Base-by-base conservation (phyloP, 2,113 vertebrate genomes). In the Dromas ardeola region DNA sequence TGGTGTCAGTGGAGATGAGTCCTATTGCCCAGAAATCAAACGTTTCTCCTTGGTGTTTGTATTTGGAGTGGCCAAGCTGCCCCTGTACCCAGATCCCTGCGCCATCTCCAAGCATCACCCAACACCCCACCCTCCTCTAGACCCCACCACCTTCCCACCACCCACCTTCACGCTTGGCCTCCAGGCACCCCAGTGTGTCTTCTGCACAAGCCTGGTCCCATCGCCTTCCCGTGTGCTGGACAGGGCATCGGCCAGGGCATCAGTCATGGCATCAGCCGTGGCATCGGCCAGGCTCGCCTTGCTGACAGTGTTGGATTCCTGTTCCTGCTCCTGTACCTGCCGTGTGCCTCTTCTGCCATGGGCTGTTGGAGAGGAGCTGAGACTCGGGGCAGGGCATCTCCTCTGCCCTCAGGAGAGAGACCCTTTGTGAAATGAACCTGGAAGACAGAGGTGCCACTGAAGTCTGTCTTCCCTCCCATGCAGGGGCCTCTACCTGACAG, bases 401-500 rank as follows among this genome's bases (percentile, higher is more conserved):
- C 25, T 82, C 21, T 49, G 47, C 29, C 47, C 13, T 38, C 2
- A 3, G 26, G 29, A 62, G 32, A 49, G 15, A 36, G 8, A 40
- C 22, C 20, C 19, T 53, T 50, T 47, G 45, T 65, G 22, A 85
- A 67, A 26, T 29, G 13, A 43, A 78, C 38, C 18, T 77, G 45
- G 34, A 15, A 26, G 20, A n/a, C 13, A 1, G 7, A 4, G 10
- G 6, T 65, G 42, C 23, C 32, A 9, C 72, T 49, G 36, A 34
- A 23, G 17, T 42, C 29, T 92, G 11, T n/a, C 27, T 56, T 80
- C 16, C 65, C 56, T 94, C 50, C 77, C 22, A 45, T 18, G 23
- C 97, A 99, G 99, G 96, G 99, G 99, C 47, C 98, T 99, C 50
- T 99, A 99, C 91, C 92, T 99, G 92, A 98, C 98, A 9, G 98